Evolutionary conservation across 2,113 vertebrate species (phyloP).

Genomic region (Hassar affinis): DNA sequence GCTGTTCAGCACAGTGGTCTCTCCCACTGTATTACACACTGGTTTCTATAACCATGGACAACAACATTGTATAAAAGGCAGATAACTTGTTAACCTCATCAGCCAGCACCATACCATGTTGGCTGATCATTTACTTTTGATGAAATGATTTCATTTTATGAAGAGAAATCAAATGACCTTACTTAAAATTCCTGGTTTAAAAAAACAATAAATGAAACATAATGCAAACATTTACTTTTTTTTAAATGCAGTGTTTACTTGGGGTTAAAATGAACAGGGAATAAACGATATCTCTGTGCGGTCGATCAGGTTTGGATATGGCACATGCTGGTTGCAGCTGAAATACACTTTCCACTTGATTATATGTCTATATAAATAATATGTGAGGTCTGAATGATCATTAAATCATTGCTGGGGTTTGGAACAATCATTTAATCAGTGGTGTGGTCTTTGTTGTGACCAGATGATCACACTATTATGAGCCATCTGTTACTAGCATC

Average conservation of each 20-base stretch:
- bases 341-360: conserved; percentile 70
- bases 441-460: conserved; percentile 66
- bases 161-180: not conserved
- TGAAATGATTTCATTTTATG: not conserved
- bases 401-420: conserved; percentile 68
- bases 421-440: conserved; percentile 69
- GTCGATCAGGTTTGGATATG: conserved; percentile 38
- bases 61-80: not conserved
- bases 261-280: not conserved
- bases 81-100: not conserved
- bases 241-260: not conserved
- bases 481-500: conserved; percentile 64
- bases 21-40: not conserved
- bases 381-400: conserved; percentile 67
- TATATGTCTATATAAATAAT: conserved; percentile 72
- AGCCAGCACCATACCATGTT: not conserved
- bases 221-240: not conserved
- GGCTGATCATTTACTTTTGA: not conserved
- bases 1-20: not conserved
- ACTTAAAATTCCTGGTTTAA: not conserved
- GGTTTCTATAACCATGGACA: not conserved
- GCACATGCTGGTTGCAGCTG: conserved; percentile 51
- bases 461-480: conserved; percentile 63
- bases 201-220: not conserved
- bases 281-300: not conserved